phyloP scores from a whole-genome alignment of 2,888 invertebrate genomes.

The Ametastegia equiseti region DNA sequence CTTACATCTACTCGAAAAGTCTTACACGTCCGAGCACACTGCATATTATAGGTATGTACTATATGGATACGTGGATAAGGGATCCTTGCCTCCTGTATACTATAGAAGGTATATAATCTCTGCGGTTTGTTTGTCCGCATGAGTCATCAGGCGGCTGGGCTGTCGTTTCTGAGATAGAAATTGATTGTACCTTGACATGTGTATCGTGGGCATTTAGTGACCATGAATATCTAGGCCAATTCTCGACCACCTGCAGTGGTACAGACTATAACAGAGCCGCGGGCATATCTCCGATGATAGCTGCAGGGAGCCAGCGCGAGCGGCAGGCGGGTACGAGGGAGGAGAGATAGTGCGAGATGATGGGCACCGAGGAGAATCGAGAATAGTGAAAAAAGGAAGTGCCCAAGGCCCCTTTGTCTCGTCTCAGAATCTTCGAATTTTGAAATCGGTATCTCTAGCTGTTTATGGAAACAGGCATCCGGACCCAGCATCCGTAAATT shows the following conservation, averaged over 20 bases:
- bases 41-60: not conserved
- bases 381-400: too few relatives aligned
- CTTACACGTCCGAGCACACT: too few relatives aligned
- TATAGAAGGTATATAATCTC: too few relatives aligned
- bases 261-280: not conserved
- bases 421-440: too few relatives aligned
- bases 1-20: too few relatives aligned
- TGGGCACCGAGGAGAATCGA: too few relatives aligned
- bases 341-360: too few relatives aligned
- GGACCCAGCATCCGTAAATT: not conserved
- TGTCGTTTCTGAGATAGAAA: not conserved
- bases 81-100: too few relatives aligned
- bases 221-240: not conserved
- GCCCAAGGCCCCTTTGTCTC: too few relatives aligned
- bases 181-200: not conserved
- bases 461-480: conserved; percentile 17
- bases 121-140: not conserved
- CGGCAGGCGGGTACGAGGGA: not conserved
- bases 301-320: not conserved
- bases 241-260: too few relatives aligned
- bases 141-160: not conserved
- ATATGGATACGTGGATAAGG: too few relatives aligned
- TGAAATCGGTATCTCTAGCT: not conserved
- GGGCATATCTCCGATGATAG: not conserved
- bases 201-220: not conserved